A percentile compares a stretch with the other conserved stretches of the same genome.
phyloP scores from a whole-genome alignment of 2,888 invertebrate genomes.

The Hypolimnas misippus region DNA sequence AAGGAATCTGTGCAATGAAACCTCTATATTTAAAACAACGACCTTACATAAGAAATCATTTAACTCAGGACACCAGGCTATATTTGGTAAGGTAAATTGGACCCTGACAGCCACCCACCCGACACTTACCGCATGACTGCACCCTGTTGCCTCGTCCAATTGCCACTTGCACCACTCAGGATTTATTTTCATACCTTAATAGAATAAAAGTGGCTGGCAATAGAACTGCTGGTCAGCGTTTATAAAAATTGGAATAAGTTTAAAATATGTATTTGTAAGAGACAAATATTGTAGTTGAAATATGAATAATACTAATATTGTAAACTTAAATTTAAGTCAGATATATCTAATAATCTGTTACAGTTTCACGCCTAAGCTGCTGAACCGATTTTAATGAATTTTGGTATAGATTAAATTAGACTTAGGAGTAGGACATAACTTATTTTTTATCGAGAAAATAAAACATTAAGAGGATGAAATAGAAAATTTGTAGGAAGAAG shows the following conservation, averaged over 20 bases:
- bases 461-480: too few relatives aligned
- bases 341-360: too few relatives aligned
- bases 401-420: too few relatives aligned
- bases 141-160: constrained; percentile 35
- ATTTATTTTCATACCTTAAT: constrained; percentile 21
- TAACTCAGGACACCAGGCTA: constrained; percentile 15
- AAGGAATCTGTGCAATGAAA: too few relatives aligned
- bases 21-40: not conserved
- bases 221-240: not conserved
- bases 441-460: too few relatives aligned
- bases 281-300: too few relatives aligned
- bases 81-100: constrained; percentile 53
- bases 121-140: constrained; percentile 48
- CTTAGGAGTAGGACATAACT: too few relatives aligned
- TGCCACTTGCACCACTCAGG: constrained; percentile 29
- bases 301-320: not conserved
- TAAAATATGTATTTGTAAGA: not conserved
- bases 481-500: too few relatives aligned
- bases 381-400: too few relatives aligned
- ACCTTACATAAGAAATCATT: constrained; percentile 15
- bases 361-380: too few relatives aligned
- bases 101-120: constrained; percentile 49
- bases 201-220: not conserved
- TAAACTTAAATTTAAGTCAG: too few relatives aligned
- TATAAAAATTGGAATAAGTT: not conserved